Evolutionary conservation across 2,797 vertebrate species (phyloP), one percentile per base, ranked within the genome.

Genomic region (Mormyrus proboscirostris): DNA sequence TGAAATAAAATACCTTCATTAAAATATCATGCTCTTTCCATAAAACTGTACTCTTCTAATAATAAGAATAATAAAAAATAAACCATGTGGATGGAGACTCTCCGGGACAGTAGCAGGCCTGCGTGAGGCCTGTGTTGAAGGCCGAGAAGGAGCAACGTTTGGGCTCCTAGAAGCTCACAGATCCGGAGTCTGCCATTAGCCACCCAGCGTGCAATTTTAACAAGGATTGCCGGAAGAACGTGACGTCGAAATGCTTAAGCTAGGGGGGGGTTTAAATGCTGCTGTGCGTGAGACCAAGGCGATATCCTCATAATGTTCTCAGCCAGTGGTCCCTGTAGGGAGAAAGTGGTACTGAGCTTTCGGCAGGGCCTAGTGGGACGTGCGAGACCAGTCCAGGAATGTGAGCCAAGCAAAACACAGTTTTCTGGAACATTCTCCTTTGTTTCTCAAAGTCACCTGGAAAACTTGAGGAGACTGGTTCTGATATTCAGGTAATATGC

Each of bases 381-480:
- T n/a, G 29, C 44, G 41, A 19, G 44, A 86, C 29, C 82, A 73
- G 79, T n/a, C 12, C n/a, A 50, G 25, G 10, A 86, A 41, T 12
- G 47, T 59, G 41, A 69, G 44, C 44, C 41, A 51, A 76, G 89
- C 59, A 73, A 44, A 41, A 14, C 33, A 76, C 7, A 25, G 65
- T 69, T 86, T 51, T 83, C 44, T 1, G 59, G 62, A 89, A 57
- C 57, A 73, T 86, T 73, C 47, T 85, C 47, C 44, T 86, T 86
- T 73, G 55, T 85, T 82, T 41, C 82, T 85, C 88, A 89, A 85
- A 85, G 88, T 86, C 79, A 86, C 22, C 57, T 9, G 79, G 16
- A 62, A 47, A 79, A 44, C 25, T 51, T 73, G 7, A 47, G 53
- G 8, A 53, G 83, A 25, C 49, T 12, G 47, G 47, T 33, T 86